Conservation (phyloP, 2,113 vertebrate species). For the Tor tambroides region DNA sequence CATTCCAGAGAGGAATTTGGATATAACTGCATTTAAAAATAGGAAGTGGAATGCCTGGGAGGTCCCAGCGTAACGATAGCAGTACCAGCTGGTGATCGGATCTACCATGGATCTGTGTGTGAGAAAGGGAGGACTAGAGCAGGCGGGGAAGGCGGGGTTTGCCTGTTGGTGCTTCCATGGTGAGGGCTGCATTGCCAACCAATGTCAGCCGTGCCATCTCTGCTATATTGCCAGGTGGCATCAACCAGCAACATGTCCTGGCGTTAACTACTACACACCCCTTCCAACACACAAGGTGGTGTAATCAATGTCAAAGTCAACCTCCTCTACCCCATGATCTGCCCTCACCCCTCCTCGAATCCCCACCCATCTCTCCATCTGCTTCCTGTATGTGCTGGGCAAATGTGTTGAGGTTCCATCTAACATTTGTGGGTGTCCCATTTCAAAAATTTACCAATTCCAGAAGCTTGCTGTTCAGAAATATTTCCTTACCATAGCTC, state of each 20-base stretch:
- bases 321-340: slow-evolving; percentile 41
- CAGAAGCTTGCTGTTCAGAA: not conserved
- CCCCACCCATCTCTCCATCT: slow-evolving; percentile 67
- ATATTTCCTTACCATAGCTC: not conserved
- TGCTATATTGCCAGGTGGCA: slow-evolving; percentile 57
- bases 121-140: slow-evolving; percentile 2
- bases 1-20: slow-evolving; percentile 64
- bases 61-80: slow-evolving; percentile 50
- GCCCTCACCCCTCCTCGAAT: slow-evolving; percentile 54
- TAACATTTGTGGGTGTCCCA: slow-evolving; percentile 27
- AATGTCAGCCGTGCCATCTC: slow-evolving; percentile 44
- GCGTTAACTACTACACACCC: slow-evolving; percentile 1
- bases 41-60: slow-evolving; percentile 52
- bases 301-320: slow-evolving; percentile 66
- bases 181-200: slow-evolving; percentile 35
- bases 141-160: not conserved
- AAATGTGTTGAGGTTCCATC: slow-evolving; percentile 20
- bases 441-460: not conserved
- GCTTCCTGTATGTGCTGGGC: slow-evolving; percentile 56
- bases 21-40: slow-evolving; percentile 72
- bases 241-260: slow-evolving; percentile 45
- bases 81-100: slow-evolving; percentile 68
- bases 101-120: slow-evolving; percentile 43
- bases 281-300: slow-evolving; percentile 47
- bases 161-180: slow-evolving; percentile 47